Conservation (phyloP, 2,888 invertebrate genomes). For the Zaprionus obscuricornis region DNA sequence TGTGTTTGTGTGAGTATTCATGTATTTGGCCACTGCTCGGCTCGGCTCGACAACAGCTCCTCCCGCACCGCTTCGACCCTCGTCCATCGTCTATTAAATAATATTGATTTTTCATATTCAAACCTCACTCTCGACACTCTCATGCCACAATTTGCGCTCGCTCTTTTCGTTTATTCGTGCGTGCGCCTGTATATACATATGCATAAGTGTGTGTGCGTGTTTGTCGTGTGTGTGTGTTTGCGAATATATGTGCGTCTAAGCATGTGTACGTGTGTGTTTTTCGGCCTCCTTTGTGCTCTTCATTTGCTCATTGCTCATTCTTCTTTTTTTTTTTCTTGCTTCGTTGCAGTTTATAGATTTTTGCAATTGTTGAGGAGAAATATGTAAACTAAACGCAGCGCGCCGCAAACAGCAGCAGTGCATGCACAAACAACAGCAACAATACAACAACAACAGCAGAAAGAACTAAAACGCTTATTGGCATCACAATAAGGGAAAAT, state of each 20-base stretch:
- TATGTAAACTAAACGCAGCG: constrained; percentile 77
- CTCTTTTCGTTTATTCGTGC: constrained; percentile 42
- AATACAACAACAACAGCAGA: constrained; percentile 15
- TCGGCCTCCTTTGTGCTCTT: constrained; percentile 63
- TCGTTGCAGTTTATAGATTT: constrained; percentile 81
- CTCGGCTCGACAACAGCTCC: constrained; percentile 32
- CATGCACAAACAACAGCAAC: constrained; percentile 39
- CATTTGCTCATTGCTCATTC: constrained; percentile 53
- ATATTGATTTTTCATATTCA: constrained; percentile 78
- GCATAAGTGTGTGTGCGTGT: constrained; percentile 30
- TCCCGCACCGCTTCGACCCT: constrained; percentile 8
- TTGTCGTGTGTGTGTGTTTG: constrained; percentile 25
- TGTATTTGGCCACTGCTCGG: constrained; percentile 49
- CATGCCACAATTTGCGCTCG: constrained; percentile 46
- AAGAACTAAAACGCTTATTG: constrained; percentile 46
- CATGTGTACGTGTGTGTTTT: no score
- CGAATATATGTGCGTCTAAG: no score
- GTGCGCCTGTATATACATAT: constrained; percentile 31
- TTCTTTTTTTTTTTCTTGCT: constrained; percentile 57
- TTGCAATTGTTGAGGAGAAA: constrained; percentile 78
- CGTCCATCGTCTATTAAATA: constrained; percentile 67
- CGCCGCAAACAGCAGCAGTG: constrained; percentile 60
- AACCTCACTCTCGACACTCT: constrained; percentile 52
- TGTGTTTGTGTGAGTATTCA: constrained; percentile 43
- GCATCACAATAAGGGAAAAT: constrained; percentile 36